Evolutionary conservation across 2,797 vertebrate species (phyloP), one percentile per base, ranked within the genome.

Genomic region (Ptychadena robeensis): DNA sequence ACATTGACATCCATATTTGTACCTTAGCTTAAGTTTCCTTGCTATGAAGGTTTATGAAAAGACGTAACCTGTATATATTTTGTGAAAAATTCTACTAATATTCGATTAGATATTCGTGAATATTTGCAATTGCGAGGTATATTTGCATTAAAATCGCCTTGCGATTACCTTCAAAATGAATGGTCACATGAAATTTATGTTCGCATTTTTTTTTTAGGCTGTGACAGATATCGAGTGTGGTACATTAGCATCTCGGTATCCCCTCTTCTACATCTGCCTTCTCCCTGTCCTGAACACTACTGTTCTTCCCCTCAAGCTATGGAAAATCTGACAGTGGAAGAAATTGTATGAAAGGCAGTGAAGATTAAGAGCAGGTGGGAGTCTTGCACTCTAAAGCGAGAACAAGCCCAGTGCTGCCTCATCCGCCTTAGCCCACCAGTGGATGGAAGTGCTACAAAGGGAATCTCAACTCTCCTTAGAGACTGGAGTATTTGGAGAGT

Each of bases 171-270:
- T n/a, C n/a, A n/a, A n/a, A n/a, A n/a, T n/a, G n/a, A n/a, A n/a
- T n/a, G n/a, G n/a, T n/a, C n/a, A n/a, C n/a, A n/a, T n/a, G n/a
- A n/a, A n/a, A n/a, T n/a, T n/a, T n/a, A n/a, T n/a, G n/a, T n/a
- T n/a, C n/a, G n/a, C n/a, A n/a, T n/a, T 69, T 34, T 48, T 4
- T 80, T 44, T 81, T 73, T 90, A 98, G 96, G 95, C 95, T 98
- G 95, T 97, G 94, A 95, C 88, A 34, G 37, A 80, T 68, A 64
- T 70, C 72, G 64, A 32, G 30, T 37, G 38, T 70, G 57, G 78
- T 75, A 67, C 78, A 68, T 75, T 80, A 78, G 78, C 72, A 80
- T 85, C 38, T 68, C 59, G 64, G 57, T 76, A 64, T 63, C 71
- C 83, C 83, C 78, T 80, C 59, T 81, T 80, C 71, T 64, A 53